Evolutionary conservation across 2,113 vertebrate genomes (phyloP).

Genomic region (Fulica atra): DNA sequence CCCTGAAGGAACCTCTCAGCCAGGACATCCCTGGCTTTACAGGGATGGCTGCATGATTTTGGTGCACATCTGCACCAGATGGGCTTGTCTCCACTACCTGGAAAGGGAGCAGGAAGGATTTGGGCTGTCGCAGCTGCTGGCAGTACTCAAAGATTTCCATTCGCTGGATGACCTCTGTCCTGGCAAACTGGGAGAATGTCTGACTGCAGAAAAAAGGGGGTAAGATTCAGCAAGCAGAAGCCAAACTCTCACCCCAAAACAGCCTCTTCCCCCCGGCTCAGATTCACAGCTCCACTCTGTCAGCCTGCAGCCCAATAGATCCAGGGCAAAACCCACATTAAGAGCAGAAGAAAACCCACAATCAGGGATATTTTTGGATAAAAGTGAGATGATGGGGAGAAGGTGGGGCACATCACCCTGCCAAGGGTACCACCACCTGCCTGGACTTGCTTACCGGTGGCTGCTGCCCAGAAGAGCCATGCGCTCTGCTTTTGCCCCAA

Average conservation of each 20-base stretch:
- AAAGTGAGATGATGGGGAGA: neutral
- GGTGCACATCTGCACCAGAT: neutral
- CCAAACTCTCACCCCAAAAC: neutral
- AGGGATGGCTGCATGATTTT: neutral
- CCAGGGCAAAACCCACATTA: neutral
- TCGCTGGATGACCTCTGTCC: constrained; percentile 81
- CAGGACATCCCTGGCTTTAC: neutral
- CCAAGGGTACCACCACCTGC: neutral
- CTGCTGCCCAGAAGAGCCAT: constrained; percentile 86
- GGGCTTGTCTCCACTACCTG: constrained; percentile 76
- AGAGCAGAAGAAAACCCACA: neutral
- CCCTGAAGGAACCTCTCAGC: neutral
- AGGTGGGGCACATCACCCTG: neutral
- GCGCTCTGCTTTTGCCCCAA: constrained; percentile 76
- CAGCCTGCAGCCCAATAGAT: neutral
- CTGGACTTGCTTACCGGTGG: constrained; percentile 76
- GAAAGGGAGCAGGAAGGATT: constrained; percentile 81
- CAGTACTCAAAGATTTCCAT: constrained; percentile 90
- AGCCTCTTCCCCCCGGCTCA: neutral
- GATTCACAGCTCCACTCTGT: neutral
- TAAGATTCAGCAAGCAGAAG: neutral
- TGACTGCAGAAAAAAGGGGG: constrained; percentile 69
- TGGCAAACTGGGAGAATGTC: constrained; percentile 80
- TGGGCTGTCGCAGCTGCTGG: constrained; percentile 77
- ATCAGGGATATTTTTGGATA: neutral